phyloP scores from a whole-genome alignment of 2,113 vertebrate genomes.

The Uria lomvia region DNA sequence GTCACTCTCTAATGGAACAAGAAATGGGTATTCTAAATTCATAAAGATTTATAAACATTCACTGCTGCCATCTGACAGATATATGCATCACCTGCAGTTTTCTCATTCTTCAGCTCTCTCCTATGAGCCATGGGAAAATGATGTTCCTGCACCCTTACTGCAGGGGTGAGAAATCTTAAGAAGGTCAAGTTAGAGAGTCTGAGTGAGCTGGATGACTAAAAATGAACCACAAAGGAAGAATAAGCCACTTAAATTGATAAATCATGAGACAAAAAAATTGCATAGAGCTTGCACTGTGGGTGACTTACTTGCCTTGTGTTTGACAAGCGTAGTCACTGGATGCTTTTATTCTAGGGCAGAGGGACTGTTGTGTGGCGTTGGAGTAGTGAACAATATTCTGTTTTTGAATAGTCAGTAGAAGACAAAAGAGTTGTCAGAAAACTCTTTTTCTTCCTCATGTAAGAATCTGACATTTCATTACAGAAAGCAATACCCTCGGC shows the following conservation, averaged over 20 bases:
- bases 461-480: background rate
- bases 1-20: constrained; percentile 57
- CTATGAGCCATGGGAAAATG: constrained; percentile 28
- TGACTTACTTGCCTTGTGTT: background rate
- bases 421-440: background rate
- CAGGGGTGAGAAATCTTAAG: constrained; percentile 18
- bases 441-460: background rate
- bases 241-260: background rate
- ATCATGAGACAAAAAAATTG: background rate
- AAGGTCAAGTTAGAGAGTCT: constrained; percentile 9
- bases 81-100: constrained; percentile 19
- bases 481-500: background rate
- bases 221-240: background rate
- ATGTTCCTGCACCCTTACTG: background rate
- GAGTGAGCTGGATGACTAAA: background rate
- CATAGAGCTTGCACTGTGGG: background rate
- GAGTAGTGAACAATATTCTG: background rate
- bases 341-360: background rate
- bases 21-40: constrained; percentile 48
- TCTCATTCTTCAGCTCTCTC: background rate
- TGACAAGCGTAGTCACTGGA: background rate
- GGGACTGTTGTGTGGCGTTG: background rate
- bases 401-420: background rate
- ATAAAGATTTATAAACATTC: constrained; percentile 52
- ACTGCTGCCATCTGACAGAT: constrained; percentile 24